Base-by-base conservation (phyloP, 2,888 invertebrate genomes). In the Troglohyphantes excavatus region DNA sequence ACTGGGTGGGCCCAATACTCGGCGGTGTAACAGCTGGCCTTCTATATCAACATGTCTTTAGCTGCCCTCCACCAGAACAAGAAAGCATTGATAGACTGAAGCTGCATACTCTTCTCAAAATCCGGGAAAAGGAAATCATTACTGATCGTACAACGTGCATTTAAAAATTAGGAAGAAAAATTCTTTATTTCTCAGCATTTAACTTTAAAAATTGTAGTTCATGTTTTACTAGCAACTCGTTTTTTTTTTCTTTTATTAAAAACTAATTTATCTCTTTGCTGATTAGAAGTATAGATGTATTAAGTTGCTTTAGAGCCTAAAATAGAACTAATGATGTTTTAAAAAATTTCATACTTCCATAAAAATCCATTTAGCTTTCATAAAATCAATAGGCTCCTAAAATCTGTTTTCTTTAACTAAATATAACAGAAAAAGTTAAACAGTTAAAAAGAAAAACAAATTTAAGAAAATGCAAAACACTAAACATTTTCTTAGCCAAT, bases 1-100 rank as follows among this genome's bases (percentile, higher is more conserved):
- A 97, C 94, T 98, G 97, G 97, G 95, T 96, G n/a, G 98, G 97
- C 0, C 97, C 97, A 0, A 95, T 96, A 90, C 94, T 96, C 1
- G 97, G 97, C 59, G 97, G 97, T 6, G 94, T 97, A 76, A 95
- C 95, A 0, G 97, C 96, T 2, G 96, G 96, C 3, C 94, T 97
- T 27, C 94, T 97, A 72, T 97, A 97, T 93, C 95, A 91, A 72
- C 85, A 91, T 68, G 65, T 90, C 13, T 86, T 91, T 63, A 63
- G 78, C 11, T 65, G 72, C 11, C 83, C 90, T 26, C 61, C 76
- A 17, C 86, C 90, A n/a, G 90, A 91, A 17, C 86, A 82, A 29
- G 90, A 91, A 72, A 68, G n/a, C 23, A 19, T 91, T 6, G 91
- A 91, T 3, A 46, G 90, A 39, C 27, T 86, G 11, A 89, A 85